Conservation (phyloP, 2,113 vertebrate genomes). For the Actenoides hombroni region DNA sequence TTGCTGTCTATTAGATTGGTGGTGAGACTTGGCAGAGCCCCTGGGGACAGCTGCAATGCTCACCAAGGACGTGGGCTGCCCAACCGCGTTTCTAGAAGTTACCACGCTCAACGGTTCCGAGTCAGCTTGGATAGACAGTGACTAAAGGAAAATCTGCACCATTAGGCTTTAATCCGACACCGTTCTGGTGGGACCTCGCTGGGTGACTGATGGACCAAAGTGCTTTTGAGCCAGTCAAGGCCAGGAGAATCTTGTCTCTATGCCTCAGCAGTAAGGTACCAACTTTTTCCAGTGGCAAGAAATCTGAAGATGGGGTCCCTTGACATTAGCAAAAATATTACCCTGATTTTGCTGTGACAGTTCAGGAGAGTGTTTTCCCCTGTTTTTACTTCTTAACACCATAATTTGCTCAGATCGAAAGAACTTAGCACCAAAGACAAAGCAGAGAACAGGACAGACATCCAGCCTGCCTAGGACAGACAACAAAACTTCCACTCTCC, state of each 20-base stretch:
- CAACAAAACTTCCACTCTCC: neutral
- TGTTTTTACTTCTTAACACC: neutral
- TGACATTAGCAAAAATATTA: neutral
- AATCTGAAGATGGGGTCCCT: neutral
- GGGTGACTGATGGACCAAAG: neutral
- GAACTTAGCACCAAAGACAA: neutral
- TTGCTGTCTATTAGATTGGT: neutral
- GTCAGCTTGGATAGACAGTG: neutral
- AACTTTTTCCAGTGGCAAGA: neutral
- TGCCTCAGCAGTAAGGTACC: neutral
- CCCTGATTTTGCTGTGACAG: neutral
- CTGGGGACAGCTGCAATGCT: neutral
- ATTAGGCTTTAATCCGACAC: neutral
- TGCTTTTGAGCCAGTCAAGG: neutral
- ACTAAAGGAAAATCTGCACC: neutral
- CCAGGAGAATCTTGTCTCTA: neutral
- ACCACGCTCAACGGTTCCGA: accelerated
- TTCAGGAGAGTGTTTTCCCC: neutral
- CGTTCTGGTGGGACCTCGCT: neutral
- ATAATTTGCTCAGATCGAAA: neutral
- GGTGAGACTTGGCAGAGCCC: neutral
- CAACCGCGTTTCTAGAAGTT: neutral
- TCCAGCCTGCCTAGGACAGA: neutral
- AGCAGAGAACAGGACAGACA: neutral
- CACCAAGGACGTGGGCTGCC: neutral